A percentile compares a stretch with the other conserved stretches of the same genome.
Conservation (phyloP, 2,888 invertebrate species). For the Xylota sylvarum region DNA sequence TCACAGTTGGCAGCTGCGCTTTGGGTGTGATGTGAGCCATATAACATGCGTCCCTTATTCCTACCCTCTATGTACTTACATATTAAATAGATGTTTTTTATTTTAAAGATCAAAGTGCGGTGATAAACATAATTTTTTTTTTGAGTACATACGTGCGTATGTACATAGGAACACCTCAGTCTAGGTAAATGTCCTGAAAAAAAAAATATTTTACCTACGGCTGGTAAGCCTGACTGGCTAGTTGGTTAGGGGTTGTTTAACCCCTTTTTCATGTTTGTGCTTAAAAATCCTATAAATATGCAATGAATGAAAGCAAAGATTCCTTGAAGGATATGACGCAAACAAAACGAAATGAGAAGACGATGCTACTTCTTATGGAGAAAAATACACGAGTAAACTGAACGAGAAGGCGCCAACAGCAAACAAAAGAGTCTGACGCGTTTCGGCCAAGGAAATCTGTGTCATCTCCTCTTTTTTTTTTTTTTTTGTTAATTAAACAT, state of each 20-base stretch:
- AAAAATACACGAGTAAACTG: background rate
- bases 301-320: conserved; percentile 53
- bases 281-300: conserved; percentile 67
- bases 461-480: conserved; percentile 36
- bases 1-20: conserved; percentile 54
- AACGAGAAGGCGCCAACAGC: conserved; percentile 48
- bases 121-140: conserved; percentile 45
- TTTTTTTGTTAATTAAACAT: conserved; percentile 21
- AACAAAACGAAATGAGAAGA: conserved; percentile 25
- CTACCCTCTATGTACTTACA: conserved; percentile 22
- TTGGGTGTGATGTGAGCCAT: conserved; percentile 60
- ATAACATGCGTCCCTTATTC: conserved; percentile 40
- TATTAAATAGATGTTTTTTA: too few species aligned
- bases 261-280: conserved; percentile 46
- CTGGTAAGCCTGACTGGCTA: conserved; percentile 13
- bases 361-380: background rate
- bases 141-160: conserved; percentile 16
- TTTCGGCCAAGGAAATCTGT: conserved; percentile 42
- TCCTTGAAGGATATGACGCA: conserved; percentile 38
- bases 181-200: conserved; percentile 48
- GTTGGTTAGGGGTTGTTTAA: conserved; percentile 53
- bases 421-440: conserved; percentile 36
- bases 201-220: conserved; percentile 27
- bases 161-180: conserved; percentile 19
- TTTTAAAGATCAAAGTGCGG: conserved; percentile 34